A percentile compares a stretch with the other conserved stretches of the same genome.
Conservation (phyloP, 2,797 vertebrate genomes). For the Intellagama lesueurii region DNA sequence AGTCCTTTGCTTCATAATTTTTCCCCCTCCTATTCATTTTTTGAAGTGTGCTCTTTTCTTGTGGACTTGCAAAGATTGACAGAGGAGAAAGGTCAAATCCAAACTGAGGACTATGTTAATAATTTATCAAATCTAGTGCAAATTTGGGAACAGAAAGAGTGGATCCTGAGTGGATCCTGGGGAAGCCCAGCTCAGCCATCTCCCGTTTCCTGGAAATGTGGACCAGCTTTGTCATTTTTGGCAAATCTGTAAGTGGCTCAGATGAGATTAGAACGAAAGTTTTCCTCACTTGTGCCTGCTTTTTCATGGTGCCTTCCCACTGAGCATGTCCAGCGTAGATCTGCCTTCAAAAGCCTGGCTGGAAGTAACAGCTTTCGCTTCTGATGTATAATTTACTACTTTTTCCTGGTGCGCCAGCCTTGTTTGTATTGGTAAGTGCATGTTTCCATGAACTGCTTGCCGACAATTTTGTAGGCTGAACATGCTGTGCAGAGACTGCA, state of each 20-base stretch:
- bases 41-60: neutral
- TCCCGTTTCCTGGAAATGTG: fast-evolving
- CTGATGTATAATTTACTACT: constrained; percentile 68
- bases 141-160: neutral
- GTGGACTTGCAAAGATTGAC: neutral
- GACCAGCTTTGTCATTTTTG: fast-evolving
- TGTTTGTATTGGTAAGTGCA: constrained; percentile 65
- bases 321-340: constrained; percentile 20
- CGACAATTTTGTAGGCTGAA: constrained; percentile 23
- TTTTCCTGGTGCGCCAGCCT: constrained; percentile 48
- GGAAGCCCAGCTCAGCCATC: fast-evolving
- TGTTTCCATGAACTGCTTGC: constrained; percentile 54
- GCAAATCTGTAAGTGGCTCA: neutral
- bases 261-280: neutral
- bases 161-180: fast-evolving
- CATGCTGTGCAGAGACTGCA: constrained; percentile 5
- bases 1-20: neutral
- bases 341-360: constrained; percentile 46
- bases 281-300: constrained; percentile 8
- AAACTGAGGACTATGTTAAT: neutral
- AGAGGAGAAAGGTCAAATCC: neutral
- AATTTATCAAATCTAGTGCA: fast-evolving
- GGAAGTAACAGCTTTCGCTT: constrained; percentile 51
- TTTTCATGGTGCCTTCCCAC: constrained; percentile 41
- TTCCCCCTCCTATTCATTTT: neutral